Conservation (phyloP, 2,113 vertebrate genomes). For the Arothron firmamentum region DNA sequence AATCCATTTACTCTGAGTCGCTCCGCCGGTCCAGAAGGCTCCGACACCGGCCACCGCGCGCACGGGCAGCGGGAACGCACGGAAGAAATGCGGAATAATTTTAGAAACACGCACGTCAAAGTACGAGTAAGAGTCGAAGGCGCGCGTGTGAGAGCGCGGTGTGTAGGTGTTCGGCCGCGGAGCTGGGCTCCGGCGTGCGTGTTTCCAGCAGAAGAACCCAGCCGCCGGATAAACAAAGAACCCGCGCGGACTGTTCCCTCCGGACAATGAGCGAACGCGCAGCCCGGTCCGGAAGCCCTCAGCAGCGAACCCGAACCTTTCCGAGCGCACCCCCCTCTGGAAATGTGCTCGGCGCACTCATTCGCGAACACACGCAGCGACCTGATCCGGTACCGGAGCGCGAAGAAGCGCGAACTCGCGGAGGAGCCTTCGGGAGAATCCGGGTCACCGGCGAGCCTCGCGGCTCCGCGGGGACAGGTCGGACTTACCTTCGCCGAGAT, state of each 20-base stretch:
- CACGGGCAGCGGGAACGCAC: neutral
- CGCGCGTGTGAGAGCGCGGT: neutral
- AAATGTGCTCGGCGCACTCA: too few relatives aligned
- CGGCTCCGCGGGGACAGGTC: neutral
- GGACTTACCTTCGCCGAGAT: conserved; percentile 87
- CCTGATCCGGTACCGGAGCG: neutral
- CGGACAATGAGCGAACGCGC: conserved; percentile 62
- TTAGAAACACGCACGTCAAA: neutral
- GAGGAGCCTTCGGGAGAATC: neutral
- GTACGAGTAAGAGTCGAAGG: neutral
- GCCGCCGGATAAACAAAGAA: conserved; percentile 74
- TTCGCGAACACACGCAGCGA: conserved; percentile 2
- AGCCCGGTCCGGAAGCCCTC: neutral
- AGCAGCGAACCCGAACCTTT: neutral
- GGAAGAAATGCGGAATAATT: conserved; percentile 6
- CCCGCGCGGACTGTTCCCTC: conserved; percentile 62
- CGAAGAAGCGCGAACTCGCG: neutral
- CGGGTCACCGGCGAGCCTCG: neutral
- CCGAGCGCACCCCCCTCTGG: neutral
- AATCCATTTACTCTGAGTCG: neutral
- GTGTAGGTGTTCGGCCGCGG: neutral
- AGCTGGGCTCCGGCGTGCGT: neutral
- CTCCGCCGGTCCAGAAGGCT: neutral
- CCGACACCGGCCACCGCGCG: neutral
- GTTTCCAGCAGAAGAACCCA: conserved; percentile 36